Conservation (phyloP, 2,797 vertebrate species). For the Paguma larvata region DNA sequence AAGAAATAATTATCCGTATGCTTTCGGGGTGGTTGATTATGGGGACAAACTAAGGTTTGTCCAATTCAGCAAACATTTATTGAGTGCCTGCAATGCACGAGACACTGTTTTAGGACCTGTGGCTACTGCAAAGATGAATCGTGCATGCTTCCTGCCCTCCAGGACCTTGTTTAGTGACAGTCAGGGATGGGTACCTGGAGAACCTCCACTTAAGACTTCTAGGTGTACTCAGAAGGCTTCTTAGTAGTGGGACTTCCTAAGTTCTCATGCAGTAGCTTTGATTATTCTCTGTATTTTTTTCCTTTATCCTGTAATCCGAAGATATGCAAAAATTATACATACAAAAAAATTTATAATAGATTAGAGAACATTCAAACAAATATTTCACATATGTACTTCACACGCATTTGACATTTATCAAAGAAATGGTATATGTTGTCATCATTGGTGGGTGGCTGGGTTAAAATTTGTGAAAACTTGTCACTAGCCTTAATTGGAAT, state of each 20-base stretch:
- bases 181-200: background rate
- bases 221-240: background rate
- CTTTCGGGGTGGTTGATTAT: background rate
- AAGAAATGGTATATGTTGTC: background rate
- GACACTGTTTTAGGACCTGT: background rate
- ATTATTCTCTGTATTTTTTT: background rate
- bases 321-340: background rate
- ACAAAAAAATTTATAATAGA: background rate
- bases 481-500: background rate
- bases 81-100: background rate
- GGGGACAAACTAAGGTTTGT: constrained; percentile 26
- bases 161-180: background rate
- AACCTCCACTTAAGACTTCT: background rate
- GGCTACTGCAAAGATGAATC: background rate
- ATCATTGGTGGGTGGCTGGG: background rate
- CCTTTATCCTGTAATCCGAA: background rate
- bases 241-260: background rate
- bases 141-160: rapidly evolving
- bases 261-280: background rate
- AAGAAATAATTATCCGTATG: constrained; percentile 49
- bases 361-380: background rate
- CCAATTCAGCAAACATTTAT: constrained; percentile 16
- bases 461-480: background rate
- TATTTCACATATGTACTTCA: background rate
- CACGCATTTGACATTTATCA: background rate